Evolutionary conservation across 2,113 vertebrate genomes (phyloP), one percentile per base, ranked within the genome.

Genomic region (Corythoichthys haematopterus): DNA sequence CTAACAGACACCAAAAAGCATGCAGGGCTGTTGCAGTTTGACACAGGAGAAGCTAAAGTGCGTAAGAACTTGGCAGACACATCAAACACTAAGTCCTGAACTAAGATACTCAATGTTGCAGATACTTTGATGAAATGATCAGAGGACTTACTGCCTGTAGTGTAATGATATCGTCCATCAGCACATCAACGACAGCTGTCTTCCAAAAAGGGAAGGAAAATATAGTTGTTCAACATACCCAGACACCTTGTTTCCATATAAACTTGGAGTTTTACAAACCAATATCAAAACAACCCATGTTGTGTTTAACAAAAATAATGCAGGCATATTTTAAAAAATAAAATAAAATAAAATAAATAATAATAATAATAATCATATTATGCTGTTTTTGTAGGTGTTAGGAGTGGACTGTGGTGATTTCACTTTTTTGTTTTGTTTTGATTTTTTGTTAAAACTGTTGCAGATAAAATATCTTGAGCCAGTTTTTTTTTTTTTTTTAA

Each of bases 91-190:
- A 69, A 51, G 53, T 75, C 37, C 58, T 84, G 80, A 80, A 77
- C 85, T 77, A 73, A 84, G 88, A 89, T 84, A 78, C 86, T 80
- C 76, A 89, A 85, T 75, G 84, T 87, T 88, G 80, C 84, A 85
- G 84, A 86, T 84, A 76, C 82, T 74, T 84, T 75, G 76, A 74
- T 77, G 67, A 65, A 84, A 81, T 81, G 75, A 73, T 76, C 52
- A 75, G 74, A 79, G 53, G 51, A 59, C 66, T 45, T 50, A 50
- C 48, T 67, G 64, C 57, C 69, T n/a, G 43, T 20, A 40, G 80
- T 68, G 60, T 66, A 71, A 70, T 52, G 35, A 80, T 74, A 64
- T 74, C 46, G 69, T 71, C 50, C 64, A 77, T 72, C 77, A 62
- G 58, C 58, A 40, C 37, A 53, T 37, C 64, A 64, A 64, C 63